Conservation (phyloP, 2,888 invertebrate genomes). For the Pseudococcus viburni region DNA sequence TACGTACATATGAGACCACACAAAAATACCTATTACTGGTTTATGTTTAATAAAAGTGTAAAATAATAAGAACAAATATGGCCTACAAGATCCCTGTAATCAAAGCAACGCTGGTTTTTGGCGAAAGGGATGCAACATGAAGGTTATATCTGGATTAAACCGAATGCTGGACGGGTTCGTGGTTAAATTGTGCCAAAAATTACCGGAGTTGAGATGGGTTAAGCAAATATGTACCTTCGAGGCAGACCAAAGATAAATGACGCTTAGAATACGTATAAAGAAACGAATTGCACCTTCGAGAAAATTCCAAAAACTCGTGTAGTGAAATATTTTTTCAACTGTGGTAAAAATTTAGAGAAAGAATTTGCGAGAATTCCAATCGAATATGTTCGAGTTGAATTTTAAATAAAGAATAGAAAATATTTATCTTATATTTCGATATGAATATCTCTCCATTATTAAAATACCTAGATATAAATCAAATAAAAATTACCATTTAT, state of each 20-base stretch:
- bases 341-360: background rate
- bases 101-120: background rate
- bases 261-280: background rate
- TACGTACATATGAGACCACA: no score
- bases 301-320: conserved; percentile 8
- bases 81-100: background rate
- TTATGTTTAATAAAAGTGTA: conserved; percentile 17
- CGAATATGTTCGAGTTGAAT: no score
- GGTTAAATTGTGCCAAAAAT: conserved; percentile 26
- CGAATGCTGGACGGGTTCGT: background rate
- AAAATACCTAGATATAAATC: no score
- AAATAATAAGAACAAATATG: conserved; percentile 26
- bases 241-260: conserved; percentile 35
- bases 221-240: conserved; percentile 40
- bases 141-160: background rate
- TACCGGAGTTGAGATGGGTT: background rate
- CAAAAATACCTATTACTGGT: background rate
- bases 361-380: background rate
- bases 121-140: background rate
- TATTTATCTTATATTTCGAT: no score
- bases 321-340: background rate
- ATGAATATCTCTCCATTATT: no score
- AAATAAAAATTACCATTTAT: no score
- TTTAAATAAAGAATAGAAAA: no score
- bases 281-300: conserved; percentile 29